These are phyloP conservation scores for Cyanocitta stelleri DNA, from an alignment of 2,113 vertebrate species.

Conservation along the genomic window DNA sequence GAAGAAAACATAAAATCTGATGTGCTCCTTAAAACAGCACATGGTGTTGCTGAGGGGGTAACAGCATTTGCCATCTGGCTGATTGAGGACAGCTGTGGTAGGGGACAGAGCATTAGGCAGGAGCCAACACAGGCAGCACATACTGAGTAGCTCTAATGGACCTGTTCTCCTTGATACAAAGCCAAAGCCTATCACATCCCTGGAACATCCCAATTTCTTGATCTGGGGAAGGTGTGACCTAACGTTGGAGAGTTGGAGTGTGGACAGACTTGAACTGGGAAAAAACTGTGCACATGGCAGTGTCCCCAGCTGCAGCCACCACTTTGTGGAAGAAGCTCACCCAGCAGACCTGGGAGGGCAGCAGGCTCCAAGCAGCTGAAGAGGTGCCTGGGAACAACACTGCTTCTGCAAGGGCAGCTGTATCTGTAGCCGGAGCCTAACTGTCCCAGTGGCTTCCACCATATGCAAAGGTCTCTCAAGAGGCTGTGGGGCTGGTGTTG, in stretches of 20 bases:
- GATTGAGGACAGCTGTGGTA: background rate
- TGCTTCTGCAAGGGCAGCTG: background rate
- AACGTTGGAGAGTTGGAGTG: background rate
- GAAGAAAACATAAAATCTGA: background rate
- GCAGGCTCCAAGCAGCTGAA: background rate
- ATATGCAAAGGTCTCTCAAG: background rate
- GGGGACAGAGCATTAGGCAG: background rate
- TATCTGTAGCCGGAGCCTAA: background rate
- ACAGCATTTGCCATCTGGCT: background rate
- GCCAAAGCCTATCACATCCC: background rate
- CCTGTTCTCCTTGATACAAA: background rate
- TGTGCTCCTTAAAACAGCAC: background rate
- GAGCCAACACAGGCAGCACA: background rate
- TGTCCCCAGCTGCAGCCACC: background rate
- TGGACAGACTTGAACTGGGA: background rate
- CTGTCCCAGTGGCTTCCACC: background rate
- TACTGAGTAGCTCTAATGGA: background rate
- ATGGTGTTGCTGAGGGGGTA: background rate
- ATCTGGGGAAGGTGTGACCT: background rate
- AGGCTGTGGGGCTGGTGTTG: background rate
- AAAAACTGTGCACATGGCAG: background rate
- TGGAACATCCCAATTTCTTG: background rate
- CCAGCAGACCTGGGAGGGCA: background rate
- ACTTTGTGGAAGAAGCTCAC: background rate
- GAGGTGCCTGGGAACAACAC: background rate